Base-by-base conservation (phyloP, 1,140 invertebrate species). In the Hyphantria cunea region DNA sequence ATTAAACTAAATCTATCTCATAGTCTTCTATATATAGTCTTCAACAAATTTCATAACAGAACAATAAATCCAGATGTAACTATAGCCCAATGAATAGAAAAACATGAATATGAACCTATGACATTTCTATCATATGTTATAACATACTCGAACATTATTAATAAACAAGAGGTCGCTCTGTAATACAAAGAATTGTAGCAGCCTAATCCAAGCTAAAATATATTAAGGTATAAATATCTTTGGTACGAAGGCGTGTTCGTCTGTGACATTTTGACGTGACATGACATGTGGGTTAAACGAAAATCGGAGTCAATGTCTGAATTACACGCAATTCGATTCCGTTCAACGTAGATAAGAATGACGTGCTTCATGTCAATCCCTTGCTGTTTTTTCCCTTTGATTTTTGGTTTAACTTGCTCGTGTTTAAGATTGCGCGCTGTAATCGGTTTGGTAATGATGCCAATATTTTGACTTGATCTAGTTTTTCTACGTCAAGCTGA, bases 191-290 rank as follows among this genome's bases (percentile, higher is more conserved):
- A 17, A 15, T 11, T 33, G 10, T 13, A 13, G 13, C 31, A 49
- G 15, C 25, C 48, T 51, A 33, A 51, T 51, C 32, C 14, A 13
- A 14, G 33, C 33, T 10, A 14, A 14, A 49, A 58, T 44, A 58
- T 58, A 58, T 49, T 39, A 37, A 49, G 45, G 47, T 58, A 31
- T 37, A 31, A 39, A 48, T 49, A 17, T 25, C 45, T 47, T 25
- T 17, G 13, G 17, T 25, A 58, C 47, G 10, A 14, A n/a, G 11
- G 37, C 32, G 67, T 66, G 54, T 66, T 53, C 49, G 54, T 41
- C 33, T n/a, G 62, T 78, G 75, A 81, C 72, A 61, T 75, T 73
- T 78, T 75, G 80, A 81, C 77, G 66, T 81, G 73, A 74, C 69
- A 73, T 81, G 75, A 80, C 70, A 44, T 66, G 73, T 74, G 73